Base-by-base conservation (phyloP, 2,797 vertebrate genomes). In the Eulemur rubriventer region DNA sequence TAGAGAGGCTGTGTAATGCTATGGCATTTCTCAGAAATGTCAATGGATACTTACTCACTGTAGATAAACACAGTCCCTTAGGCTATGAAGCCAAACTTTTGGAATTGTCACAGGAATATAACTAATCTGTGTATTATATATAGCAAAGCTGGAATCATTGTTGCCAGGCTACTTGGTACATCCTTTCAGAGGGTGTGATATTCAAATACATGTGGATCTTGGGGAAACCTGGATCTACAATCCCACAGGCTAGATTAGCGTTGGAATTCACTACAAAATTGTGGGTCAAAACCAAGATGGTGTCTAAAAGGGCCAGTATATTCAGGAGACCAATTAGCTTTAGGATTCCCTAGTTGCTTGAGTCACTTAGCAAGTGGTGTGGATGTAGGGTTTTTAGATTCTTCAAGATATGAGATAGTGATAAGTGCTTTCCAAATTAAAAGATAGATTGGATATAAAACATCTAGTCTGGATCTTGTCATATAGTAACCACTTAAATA, bases 21-120 rank as follows among this genome's bases (percentile, higher is more conserved):
- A 75, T 50, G n/a, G 4, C n/a, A 17, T 79, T 93, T 91, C 86
- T 95, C 48, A 84, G n/a, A 82, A 96, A 72, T 38, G 52, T 91
- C 30, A 0, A 41, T 16, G 35, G n/a, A 22, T 59, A 22, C 3
- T 67, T 86, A 70, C 86, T 94, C 46, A 65, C 35, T 48, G 3
- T 9, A 50, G 17, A 55, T 26, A 86, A 90, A 48, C 41, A 78
- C 7, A 79, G 43, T 63, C 41, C 38, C 69, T 85, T 63, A 50
- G 26, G 65, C 41, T 72, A 24, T 43, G n/a, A 93, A 82, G 33
- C 26, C 35, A 55, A 73, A 63, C 76, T 85, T 91, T 69, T 82
- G 78, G 72, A 59, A 87, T n/a, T 67, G 35, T 84, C 63, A 26
- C 85, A 69, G 67, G 80, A 67, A 73, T 67, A 69, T 83, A 95